These are phyloP conservation scores for Bufo gargarizans DNA, from an alignment of 2,113 vertebrate genomes.

Conservation along the genomic window DNA sequence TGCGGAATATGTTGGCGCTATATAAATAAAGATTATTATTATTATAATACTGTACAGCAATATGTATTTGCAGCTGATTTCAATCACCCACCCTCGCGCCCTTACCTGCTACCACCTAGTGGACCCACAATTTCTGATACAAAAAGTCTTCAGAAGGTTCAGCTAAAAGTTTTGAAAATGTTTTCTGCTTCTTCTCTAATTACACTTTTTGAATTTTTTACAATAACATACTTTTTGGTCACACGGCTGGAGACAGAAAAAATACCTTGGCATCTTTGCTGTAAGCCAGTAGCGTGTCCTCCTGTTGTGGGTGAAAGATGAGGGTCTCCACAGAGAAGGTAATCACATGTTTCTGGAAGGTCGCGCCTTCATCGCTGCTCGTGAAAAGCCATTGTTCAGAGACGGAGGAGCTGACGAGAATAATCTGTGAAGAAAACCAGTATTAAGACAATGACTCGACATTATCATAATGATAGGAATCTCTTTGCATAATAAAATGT, in stretches of 20 bases:
- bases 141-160: neutral
- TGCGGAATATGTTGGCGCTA: too few species aligned
- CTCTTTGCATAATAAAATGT: neutral
- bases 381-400: slow-evolving; percentile 93
- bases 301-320: slow-evolving; percentile 91
- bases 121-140: too few species aligned
- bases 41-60: too few species aligned
- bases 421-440: slow-evolving; percentile 77
- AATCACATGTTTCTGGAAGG: slow-evolving; percentile 87
- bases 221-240: neutral
- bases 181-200: neutral
- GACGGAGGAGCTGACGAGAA: slow-evolving; percentile 90
- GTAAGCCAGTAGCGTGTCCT: slow-evolving; percentile 92
- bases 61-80: too few species aligned
- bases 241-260: neutral
- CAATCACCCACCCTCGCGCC: too few species aligned
- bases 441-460: neutral
- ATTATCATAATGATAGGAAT: neutral
- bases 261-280: slow-evolving; percentile 87
- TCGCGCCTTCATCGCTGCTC: slow-evolving; percentile 90
- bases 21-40: too few species aligned
- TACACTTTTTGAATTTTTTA: neutral
- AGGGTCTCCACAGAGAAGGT: slow-evolving; percentile 86
- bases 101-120: too few species aligned
- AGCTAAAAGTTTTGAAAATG: neutral